Percentiles rank a stretch among this genome's conserved stretches.
Conservation (phyloP, 2,113 vertebrate genomes). For the Galeopterus variegatus region DNA sequence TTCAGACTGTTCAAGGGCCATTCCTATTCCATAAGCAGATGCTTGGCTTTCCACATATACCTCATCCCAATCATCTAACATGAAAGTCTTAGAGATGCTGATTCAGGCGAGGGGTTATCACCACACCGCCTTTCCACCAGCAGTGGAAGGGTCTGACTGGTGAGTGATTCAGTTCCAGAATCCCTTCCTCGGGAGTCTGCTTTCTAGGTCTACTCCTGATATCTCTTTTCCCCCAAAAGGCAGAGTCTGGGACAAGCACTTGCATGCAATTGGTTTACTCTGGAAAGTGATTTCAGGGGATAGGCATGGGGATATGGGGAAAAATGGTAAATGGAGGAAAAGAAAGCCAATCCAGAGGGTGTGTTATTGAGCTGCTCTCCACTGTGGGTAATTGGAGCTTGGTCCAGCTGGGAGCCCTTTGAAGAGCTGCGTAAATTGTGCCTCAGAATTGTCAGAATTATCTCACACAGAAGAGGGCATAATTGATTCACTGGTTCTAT, state of each 20-base stretch:
- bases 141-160: not conserved
- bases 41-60: not conserved
- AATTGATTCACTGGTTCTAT: not conserved
- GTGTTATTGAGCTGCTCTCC: not conserved
- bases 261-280: not conserved
- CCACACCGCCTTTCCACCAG: not conserved
- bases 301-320: not conserved
- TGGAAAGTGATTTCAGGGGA: conserved; percentile 32
- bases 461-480: not conserved
- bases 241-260: not conserved
- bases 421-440: not conserved
- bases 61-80: not conserved
- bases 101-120: not conserved
- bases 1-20: not conserved
- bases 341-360: not conserved
- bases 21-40: not conserved
- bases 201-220: not conserved
- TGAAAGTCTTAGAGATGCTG: not conserved
- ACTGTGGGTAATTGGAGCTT: not conserved
- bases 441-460: not conserved
- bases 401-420: not conserved
- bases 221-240: not conserved
- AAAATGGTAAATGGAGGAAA: not conserved
- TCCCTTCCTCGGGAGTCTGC: not conserved
- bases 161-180: conserved; percentile 5